Conservation (phyloP, 2,113 vertebrate species). For the Catharus minimus region DNA sequence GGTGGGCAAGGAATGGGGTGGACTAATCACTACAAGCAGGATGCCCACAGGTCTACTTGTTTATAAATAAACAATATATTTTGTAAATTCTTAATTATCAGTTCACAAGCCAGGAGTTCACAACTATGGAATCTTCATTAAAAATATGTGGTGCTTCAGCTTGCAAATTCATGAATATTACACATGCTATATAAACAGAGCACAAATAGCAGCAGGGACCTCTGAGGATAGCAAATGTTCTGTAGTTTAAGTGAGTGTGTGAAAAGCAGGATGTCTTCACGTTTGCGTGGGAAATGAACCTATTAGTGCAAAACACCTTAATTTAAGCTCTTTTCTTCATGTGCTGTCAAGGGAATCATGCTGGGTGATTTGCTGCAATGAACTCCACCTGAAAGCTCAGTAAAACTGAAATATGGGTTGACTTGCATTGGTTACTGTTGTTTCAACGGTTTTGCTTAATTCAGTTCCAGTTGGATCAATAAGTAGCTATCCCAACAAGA, state of each 20-base stretch:
- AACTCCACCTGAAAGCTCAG: conserved; percentile 67
- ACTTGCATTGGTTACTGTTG: neutral
- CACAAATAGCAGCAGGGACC: conserved; percentile 43
- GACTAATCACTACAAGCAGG: neutral
- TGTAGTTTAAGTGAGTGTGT: conserved; percentile 23
- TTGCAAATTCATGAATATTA: conserved; percentile 73
- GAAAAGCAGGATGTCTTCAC: conserved; percentile 15
- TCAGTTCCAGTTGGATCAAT: conserved; percentile 53
- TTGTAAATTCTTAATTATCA: conserved; percentile 46
- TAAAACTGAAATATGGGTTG: conserved; percentile 48
- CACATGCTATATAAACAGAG: conserved; percentile 50
- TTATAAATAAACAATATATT: conserved; percentile 37
- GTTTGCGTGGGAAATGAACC: conserved; percentile 48
- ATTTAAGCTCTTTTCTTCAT: conserved; percentile 71
- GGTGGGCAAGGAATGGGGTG: neutral
- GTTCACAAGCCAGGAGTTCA: conserved; percentile 25
- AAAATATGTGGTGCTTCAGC: conserved; percentile 55
- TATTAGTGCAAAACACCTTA: conserved; percentile 38
- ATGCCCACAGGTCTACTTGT: neutral
- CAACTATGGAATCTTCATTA: conserved; percentile 54
- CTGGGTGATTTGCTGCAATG: conserved; percentile 66
- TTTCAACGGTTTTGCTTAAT: conserved; percentile 42
- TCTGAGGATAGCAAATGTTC: conserved; percentile 41
- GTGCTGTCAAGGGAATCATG: conserved; percentile 49
- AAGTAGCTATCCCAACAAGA: conserved; percentile 31